Evolutionary conservation across 2,113 vertebrate genomes (phyloP).

Genomic region (Cyphomyrus discorhynchus): DNA sequence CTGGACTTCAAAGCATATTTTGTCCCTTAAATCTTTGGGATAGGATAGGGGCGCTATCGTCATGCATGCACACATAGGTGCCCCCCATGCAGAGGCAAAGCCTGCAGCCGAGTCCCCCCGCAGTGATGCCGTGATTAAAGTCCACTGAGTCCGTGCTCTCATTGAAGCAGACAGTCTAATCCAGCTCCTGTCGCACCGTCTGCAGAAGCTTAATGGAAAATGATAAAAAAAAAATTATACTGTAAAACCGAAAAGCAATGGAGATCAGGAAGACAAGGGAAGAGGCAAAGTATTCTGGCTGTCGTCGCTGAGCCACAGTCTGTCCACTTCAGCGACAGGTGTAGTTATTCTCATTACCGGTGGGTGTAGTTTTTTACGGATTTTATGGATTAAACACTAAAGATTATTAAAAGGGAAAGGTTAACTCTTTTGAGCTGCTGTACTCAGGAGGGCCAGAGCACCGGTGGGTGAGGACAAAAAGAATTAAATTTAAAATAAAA

Average conservation of each 20-base stretch:
- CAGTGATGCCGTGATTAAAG: constrained; percentile 28
- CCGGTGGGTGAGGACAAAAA: neutral
- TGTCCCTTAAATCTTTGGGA: neutral
- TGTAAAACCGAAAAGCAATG: constrained; percentile 29
- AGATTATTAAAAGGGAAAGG: neutral
- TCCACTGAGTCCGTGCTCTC: constrained; percentile 39
- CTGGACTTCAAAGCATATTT: neutral
- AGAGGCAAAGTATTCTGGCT: neutral
- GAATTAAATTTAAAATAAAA: neutral
- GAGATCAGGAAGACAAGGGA: constrained; percentile 22
- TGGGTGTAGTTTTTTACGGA: neutral
- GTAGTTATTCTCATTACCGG: neutral
- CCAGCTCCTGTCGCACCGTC: constrained; percentile 27
- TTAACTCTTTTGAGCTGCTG: neutral
- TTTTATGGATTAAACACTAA: neutral
- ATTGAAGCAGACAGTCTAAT: constrained; percentile 36
- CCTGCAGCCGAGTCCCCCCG: neutral
- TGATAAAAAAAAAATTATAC: constrained; percentile 41
- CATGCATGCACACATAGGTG: neutral
- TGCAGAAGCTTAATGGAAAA: constrained; percentile 49
- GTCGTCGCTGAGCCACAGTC: neutral
- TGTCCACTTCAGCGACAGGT: neutral
- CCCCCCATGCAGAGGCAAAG: neutral
- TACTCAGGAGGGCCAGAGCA: neutral
- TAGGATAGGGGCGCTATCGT: neutral